Conservation (phyloP, 2,113 vertebrate genomes). For the Himantopus leucocephalus region DNA sequence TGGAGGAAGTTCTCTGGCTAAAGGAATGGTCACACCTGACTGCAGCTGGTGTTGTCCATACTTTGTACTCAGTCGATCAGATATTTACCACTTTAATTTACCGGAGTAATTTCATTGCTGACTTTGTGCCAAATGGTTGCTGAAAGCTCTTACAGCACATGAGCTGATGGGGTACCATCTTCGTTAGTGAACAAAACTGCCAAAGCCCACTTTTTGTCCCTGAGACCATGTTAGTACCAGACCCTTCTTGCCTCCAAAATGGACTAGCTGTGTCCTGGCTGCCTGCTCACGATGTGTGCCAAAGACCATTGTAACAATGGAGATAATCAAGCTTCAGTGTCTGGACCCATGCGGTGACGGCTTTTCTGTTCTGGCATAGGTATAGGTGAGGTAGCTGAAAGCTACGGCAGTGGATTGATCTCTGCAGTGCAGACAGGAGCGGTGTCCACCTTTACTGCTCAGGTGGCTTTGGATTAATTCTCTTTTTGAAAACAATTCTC, state of each 20-base stretch:
- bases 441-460: background rate
- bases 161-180: background rate
- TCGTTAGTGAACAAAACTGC: background rate
- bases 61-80: background rate
- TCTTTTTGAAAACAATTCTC: background rate
- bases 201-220: background rate
- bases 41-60: background rate
- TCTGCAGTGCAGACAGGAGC: background rate
- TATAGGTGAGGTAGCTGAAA: background rate
- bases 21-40: background rate
- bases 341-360: rapidly evolving
- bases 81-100: background rate
- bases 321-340: background rate
- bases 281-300: rapidly evolving
- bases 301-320: background rate
- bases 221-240: rapidly evolving
- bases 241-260: background rate
- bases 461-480: background rate
- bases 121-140: background rate
- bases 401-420: background rate
- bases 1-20: background rate
- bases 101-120: background rate
- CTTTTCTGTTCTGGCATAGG: background rate
- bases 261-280: background rate
- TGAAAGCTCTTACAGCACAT: background rate